Evolutionary conservation across 2,888 invertebrate genomes (phyloP).

Genomic region (Lasioglossum villosulum): DNA sequence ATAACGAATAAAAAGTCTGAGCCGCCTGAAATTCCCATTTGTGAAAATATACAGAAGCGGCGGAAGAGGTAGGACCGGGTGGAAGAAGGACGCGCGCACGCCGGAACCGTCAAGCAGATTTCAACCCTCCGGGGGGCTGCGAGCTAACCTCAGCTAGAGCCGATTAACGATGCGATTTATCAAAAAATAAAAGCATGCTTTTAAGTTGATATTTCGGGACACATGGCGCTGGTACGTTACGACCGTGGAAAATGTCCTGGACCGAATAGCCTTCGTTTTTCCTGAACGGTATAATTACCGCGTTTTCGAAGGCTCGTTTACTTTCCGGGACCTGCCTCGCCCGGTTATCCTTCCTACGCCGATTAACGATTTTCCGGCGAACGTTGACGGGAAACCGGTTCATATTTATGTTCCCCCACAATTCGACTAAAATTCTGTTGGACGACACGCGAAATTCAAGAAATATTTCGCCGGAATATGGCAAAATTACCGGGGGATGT

Average conservation of each 20-base stretch:
- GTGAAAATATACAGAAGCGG: conserved; percentile 52
- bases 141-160: conserved; percentile 68
- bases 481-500: background rate
- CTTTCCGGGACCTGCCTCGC: background rate
- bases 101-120: conserved; percentile 60
- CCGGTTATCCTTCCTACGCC: background rate
- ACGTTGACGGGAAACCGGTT: background rate
- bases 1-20: conserved; percentile 43
- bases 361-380: conserved; percentile 1
- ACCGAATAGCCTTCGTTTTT: conserved; percentile 52
- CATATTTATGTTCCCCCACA: background rate
- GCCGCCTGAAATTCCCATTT: conserved; percentile 62
- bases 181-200: conserved; percentile 74
- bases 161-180: conserved; percentile 75
- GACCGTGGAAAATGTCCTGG: conserved; percentile 45
- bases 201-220: conserved; percentile 74
- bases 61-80: conserved; percentile 11
- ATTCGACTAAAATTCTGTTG: background rate
- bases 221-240: conserved; percentile 52
- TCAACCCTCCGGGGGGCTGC: conserved; percentile 61
- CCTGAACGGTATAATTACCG: conserved; percentile 48
- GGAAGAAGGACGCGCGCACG: conserved; percentile 17
- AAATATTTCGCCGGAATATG: background rate
- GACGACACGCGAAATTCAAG: background rate
- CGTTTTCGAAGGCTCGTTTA: conserved; percentile 45